Conservation (phyloP, 2,888 invertebrate genomes). For the Rhagonycha fulva region DNA sequence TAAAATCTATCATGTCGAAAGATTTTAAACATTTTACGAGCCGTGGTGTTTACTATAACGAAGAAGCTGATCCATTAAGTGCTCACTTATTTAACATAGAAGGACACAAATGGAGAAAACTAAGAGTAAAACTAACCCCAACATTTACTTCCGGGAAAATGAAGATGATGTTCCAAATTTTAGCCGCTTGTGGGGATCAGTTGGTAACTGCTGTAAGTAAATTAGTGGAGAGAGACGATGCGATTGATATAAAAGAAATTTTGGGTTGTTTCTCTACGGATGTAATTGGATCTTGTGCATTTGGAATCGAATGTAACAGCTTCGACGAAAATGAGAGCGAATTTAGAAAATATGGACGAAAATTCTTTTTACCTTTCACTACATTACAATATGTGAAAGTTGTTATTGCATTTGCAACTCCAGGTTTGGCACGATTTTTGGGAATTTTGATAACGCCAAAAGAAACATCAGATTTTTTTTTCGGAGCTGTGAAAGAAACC, state of each 20-base stretch:
- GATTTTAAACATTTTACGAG: constrained; percentile 65
- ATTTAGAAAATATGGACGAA: constrained; percentile 43
- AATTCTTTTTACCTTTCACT: constrained; percentile 20
- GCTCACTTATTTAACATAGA: constrained; percentile 60
- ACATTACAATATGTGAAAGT: constrained; percentile 42
- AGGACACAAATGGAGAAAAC: constrained; percentile 62
- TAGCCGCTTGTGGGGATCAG: constrained; percentile 59
- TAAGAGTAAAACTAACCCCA: constrained; percentile 64
- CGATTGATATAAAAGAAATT: constrained; percentile 54
- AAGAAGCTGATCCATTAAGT: constrained; percentile 60
- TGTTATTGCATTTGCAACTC: constrained; percentile 53
- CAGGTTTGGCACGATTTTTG: constrained; percentile 48
- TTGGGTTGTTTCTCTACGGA: constrained; percentile 57
- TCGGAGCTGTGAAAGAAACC: constrained; percentile 38
- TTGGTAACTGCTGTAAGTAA: constrained; percentile 52
- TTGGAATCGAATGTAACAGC: constrained; percentile 61
- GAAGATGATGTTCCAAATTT: constrained; percentile 63
- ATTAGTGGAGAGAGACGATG: constrained; percentile 29
- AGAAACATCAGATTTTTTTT: constrained; percentile 41
- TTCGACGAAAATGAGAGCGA: constrained; percentile 57
- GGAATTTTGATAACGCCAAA: constrained; percentile 31
- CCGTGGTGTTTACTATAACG: constrained; percentile 62
- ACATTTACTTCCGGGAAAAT: constrained; percentile 68
- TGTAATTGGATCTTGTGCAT: constrained; percentile 60
- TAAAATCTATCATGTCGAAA: constrained; percentile 57